Evolutionary conservation across 2,797 vertebrate genomes (phyloP).

Genomic region (Centropyge bicolor): DNA sequence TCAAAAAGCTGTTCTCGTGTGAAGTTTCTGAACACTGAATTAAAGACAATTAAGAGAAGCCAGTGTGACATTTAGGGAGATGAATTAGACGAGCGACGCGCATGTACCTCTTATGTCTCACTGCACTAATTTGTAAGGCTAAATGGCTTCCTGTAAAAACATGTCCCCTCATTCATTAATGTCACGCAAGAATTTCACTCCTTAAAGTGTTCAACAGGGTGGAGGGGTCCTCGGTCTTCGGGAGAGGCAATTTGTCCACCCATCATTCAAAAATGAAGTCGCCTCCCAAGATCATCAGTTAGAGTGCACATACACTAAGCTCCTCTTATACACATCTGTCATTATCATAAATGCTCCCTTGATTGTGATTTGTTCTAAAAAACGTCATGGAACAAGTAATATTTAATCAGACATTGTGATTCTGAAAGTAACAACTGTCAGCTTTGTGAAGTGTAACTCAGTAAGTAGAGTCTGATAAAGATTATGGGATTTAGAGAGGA

Average conservation of each 20-base stretch:
- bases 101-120: constrained; percentile 47
- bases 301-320: background rate
- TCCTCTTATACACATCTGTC: constrained; percentile 1
- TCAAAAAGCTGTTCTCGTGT: constrained; percentile 4
- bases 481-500: constrained; percentile 20
- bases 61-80: constrained; percentile 62
- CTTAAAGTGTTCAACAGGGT: constrained; percentile 26
- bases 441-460: constrained; percentile 8
- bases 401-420: background rate
- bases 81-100: constrained; percentile 45
- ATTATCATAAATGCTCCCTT: constrained; percentile 32
- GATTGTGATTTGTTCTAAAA: background rate
- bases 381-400: background rate
- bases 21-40: constrained; percentile 14
- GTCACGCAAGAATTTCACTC: constrained; percentile 54
- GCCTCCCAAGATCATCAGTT: constrained; percentile 27
- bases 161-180: constrained; percentile 57
- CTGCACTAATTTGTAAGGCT: constrained; percentile 45
- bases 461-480: constrained; percentile 15
- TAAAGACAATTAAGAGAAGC: constrained; percentile 44
- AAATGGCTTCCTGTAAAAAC: constrained; percentile 69
- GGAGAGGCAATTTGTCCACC: constrained; percentile 14
- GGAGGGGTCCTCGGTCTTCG: constrained; percentile 5
- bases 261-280: background rate
- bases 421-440: background rate